Evolutionary conservation across 2,888 invertebrate species (phyloP), one percentile per base, ranked within the genome.

Genomic region (Eupithecia subfuscata): DNA sequence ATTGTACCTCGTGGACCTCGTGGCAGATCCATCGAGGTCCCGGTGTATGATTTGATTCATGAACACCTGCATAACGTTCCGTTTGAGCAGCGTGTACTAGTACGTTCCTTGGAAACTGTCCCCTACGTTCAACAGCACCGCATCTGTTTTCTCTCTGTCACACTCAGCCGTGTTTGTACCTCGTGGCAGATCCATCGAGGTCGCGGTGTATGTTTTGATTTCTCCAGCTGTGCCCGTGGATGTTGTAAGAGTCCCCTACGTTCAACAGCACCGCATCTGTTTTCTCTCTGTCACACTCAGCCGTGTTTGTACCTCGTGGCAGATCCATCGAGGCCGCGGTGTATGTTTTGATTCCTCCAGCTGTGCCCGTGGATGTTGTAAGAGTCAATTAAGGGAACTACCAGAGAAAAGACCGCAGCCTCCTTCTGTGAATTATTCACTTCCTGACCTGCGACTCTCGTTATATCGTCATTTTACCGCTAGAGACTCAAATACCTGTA

Each of bases 41-140:
- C 30, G 30, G 30, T 30, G 30, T 30, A 30, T 30, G 30, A 30
- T 30, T 30, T 30, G 89, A 85, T 98, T 98, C 91, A 98, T 96
- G 83, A 98, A 97, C 83, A 96, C 87, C 75, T 97, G 96, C 0
- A 97, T 97, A 0, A 97, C 96, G 81, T 96, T 96, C 97, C 97
- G 97, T 83, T 96, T 96, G 30, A 96, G 95, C n/a, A 97, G 84
- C 43, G 96, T 96, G 84, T 98, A 98, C 97, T 97, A 98, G 22
- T 97, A 94, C 0, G 98, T 98, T 0, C 98, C 98, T 87, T 98
- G 97, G 88, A 96, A 98, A 87, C 97, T 97, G 89, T 98, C 98
- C 0, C 98, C 98, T 0, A 97, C 98, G 86, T 98, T 97, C 75
- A 98, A 89, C 56, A 97, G 96, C 18, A 98, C 89, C 0, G 97